Base-by-base conservation (phyloP, 2,888 invertebrate species). In the Quadroppia sp. region DNA sequence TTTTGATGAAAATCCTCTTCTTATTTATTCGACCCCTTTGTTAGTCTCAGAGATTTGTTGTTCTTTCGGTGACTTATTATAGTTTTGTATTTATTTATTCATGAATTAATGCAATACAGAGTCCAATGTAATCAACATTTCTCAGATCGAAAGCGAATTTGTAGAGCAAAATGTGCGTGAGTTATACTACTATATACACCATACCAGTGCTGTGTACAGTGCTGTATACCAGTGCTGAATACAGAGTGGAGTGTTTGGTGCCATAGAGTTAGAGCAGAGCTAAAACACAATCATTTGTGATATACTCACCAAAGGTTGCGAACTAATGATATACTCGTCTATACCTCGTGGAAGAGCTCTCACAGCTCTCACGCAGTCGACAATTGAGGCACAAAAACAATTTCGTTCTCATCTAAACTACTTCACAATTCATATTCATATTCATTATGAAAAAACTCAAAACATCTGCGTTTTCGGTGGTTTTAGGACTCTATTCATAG, bases 361-460 rank as follows among this genome's bases (percentile, higher is more conserved):
- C 59, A 59, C 59, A 59, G 59, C 59, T 59, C 59, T 59, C 59
- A 59, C 59, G 59, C 59, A 59, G 25, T 59, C 4, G 59, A 45
- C 59, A 59, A 7, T 59, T 1, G 59, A 45, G 11, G 6, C 59
- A 59, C 30, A 59, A 59, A 59, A 59, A 59, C 59, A 59, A 59
- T 59, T 59, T 59, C 9, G 30, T 59, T 59, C 59, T 59, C 59
- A 59, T 59, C 59, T 30, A 25, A 11, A 59, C 28, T 59, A 59
- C 53, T 53, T 13, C 9, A 25, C 28, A 53, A 23, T 25, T n/a
- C n/a, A n/a, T n/a, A n/a, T n/a, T n/a, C n/a, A 53, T 11, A 48
- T n/a, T 53, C 9, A 25, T 53, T 23, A 53, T 53, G 53, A 53
- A 53, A 53, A 53, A 53, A 20, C 20, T 2, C 30, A 25, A 59